Evolutionary conservation across 2,113 vertebrate species (phyloP), one percentile per base, ranked within the genome.

Genomic region (Channa argus): DNA sequence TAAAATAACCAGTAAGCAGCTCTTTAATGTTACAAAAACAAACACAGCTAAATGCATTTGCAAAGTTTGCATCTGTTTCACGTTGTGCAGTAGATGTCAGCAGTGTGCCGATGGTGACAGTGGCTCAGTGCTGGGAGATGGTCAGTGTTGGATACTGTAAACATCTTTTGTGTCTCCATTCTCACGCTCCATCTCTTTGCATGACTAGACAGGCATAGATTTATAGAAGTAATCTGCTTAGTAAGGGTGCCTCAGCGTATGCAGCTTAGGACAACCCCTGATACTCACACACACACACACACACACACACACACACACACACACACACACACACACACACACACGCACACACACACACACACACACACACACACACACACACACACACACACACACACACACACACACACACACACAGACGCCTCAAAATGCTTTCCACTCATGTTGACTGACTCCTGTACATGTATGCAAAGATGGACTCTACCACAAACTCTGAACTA

Each of bases 151-250:
- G 44, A 67, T 64, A 39, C 54, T 39, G 66, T 82, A 78, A 88
- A 89, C 84, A 87, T 81, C 82, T 88, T 91, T 86, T 85, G 70
- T 33, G 56, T 67, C 60, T 59, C 47, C 77, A 87, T 88, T 88
- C 79, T 84, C 89, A 90, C 77, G 67, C 71, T 79, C 53, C 63
- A 38, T n/a, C 14, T 24, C 14, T 52, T 67, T 85, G 74, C 72
- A 90, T 87, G 75, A 88, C 81, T 72, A 84, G 86, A 89, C 76
- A 72, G 77, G 69, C 82, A 89, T 45, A 91, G 85, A 91, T 91
- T 86, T 68, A 77, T 71, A 5, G 64, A 64, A 34, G 60, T 92
- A 88, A 92, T 93, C 90, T 92, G 43, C 84, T 92, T 93, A 93
- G 79, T 75, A 85, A 80, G 68, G 44, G 77, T 82, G 63, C 83